phyloP scores from a whole-genome alignment of 2,888 invertebrate species.

The Danaus chrysippus region DNA sequence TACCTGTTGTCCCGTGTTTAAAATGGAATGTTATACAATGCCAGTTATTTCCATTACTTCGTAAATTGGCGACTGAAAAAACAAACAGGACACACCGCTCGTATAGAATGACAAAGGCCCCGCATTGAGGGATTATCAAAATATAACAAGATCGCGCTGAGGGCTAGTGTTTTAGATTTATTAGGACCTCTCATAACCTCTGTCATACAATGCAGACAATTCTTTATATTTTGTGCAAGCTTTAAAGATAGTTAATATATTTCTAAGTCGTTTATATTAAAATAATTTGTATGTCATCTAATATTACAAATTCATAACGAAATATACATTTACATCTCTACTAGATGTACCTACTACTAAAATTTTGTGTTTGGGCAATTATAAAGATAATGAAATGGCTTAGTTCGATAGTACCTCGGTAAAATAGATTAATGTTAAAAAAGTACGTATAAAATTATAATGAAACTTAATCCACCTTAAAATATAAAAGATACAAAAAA shows the following conservation, averaged over 20 bases:
- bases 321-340: too few species aligned
- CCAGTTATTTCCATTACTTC: slow-evolving; percentile 72
- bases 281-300: too few species aligned
- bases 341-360: too few species aligned
- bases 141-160: slow-evolving; percentile 16
- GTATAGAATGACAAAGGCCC: slow-evolving; percentile 18
- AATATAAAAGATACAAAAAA: too few species aligned
- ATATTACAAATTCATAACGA: too few species aligned
- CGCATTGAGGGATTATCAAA: slow-evolving; percentile 20
- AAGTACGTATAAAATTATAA: too few species aligned
- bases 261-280: too few species aligned
- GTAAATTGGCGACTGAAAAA: slow-evolving; percentile 43
- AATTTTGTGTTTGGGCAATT: too few species aligned
- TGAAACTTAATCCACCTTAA: too few species aligned
- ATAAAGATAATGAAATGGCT: too few species aligned
- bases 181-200: background rate
- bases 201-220: background rate
- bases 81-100: slow-evolving; percentile 24
- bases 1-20: slow-evolving; percentile 61
- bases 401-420: too few species aligned
- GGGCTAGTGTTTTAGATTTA: slow-evolving; percentile 7
- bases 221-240: background rate
- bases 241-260: background rate
- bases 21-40: slow-evolving; percentile 73
- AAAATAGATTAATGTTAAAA: too few species aligned